phyloP scores from a whole-genome alignment of 2,113 vertebrate species.

The Carollia perspicillata region DNA sequence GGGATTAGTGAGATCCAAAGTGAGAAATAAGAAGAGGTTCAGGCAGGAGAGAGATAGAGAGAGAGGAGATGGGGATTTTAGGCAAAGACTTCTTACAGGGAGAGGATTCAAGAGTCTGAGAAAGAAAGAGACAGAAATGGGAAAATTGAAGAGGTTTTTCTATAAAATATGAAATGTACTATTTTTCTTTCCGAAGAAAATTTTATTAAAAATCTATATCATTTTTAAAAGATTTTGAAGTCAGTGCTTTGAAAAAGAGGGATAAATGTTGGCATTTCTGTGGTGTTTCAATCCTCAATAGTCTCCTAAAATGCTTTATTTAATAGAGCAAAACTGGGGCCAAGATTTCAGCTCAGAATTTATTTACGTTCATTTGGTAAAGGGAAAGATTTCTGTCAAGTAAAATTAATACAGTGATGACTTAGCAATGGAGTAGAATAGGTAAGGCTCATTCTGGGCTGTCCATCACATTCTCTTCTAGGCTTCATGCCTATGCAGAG shows the following conservation, averaged over 20 bases:
- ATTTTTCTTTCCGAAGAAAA: not conserved
- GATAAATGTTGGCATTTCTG: not conserved
- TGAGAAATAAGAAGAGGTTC: not conserved
- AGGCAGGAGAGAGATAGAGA: not conserved
- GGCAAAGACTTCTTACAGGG: not conserved
- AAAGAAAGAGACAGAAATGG: not conserved
- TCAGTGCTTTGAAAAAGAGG: not conserved
- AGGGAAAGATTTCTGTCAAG: not conserved
- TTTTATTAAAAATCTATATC: not conserved
- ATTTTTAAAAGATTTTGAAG: slow-evolving; percentile 3
- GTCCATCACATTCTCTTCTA: rapidly evolving
- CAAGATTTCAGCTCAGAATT: not conserved
- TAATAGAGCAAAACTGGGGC: not conserved
- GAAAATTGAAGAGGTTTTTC: not conserved
- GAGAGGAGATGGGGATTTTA: not conserved
- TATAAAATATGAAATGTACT: not conserved
- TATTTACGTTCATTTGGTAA: not conserved
- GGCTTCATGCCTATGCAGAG: not conserved
- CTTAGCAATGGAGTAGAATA: not conserved
- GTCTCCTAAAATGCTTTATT: not conserved
- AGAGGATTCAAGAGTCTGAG: not conserved
- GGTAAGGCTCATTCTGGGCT: not conserved
- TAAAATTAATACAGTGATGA: not conserved
- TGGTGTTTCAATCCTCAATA: not conserved
- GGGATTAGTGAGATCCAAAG: not conserved